A percentile compares a stretch with the other conserved stretches of the same genome.
phyloP scores from a whole-genome alignment of 2,113 vertebrate species.

The Suncus etruscus region DNA sequence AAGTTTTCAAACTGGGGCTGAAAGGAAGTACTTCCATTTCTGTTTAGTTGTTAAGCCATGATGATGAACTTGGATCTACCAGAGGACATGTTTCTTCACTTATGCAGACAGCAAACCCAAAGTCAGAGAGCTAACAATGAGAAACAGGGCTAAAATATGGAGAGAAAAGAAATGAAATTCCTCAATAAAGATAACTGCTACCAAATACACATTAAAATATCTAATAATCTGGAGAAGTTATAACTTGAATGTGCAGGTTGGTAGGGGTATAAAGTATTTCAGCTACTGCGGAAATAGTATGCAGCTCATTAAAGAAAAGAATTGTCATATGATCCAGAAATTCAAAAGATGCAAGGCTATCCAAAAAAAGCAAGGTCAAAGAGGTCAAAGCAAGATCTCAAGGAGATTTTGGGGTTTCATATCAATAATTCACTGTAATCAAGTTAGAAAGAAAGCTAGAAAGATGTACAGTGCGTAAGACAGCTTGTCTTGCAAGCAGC shows the following conservation, averaged over 20 bases:
- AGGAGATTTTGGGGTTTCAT: neutral
- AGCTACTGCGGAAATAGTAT: neutral
- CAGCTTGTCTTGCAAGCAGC: too few relatives aligned
- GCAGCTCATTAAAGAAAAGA: neutral
- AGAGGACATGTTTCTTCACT: too few relatives aligned
- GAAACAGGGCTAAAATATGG: conserved; percentile 29
- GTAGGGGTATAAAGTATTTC: conserved; percentile 12
- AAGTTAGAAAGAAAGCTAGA: neutral
- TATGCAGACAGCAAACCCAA: too few relatives aligned
- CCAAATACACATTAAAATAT: neutral
- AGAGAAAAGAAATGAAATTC: neutral
- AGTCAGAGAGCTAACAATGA: too few relatives aligned
- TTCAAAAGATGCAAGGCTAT: neutral
- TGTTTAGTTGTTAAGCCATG: too few relatives aligned
- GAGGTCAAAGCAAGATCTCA: neutral
- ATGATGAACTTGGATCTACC: too few relatives aligned
- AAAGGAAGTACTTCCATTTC: too few relatives aligned
- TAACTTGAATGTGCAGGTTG: neutral
- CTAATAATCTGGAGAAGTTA: conserved; percentile 7
- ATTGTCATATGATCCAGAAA: neutral
- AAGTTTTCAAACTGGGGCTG: too few relatives aligned
- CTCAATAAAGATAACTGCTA: neutral
- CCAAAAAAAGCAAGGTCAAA: neutral
- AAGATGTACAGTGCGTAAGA: too few relatives aligned
- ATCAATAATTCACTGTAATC: neutral